Evolutionary conservation across 2,888 invertebrate species (phyloP).

Genomic region (Entomobrya proxima): DNA sequence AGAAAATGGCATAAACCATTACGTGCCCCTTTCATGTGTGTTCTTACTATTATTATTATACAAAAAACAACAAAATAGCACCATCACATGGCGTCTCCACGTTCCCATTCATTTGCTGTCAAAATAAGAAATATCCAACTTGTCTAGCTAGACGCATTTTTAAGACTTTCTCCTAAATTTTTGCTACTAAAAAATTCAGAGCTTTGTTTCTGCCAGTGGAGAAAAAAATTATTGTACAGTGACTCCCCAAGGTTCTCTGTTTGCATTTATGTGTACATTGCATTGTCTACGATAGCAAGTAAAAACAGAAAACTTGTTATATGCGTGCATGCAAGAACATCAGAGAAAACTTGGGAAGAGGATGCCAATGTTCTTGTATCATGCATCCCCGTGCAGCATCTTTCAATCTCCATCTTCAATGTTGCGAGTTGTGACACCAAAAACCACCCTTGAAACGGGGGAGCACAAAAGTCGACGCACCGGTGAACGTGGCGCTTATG

Average conservation of each 20-base stretch:
- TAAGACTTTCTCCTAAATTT: slow-evolving; percentile 72
- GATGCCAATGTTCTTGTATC: slow-evolving; percentile 8
- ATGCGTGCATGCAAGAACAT: slow-evolving; percentile 19
- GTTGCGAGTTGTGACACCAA: slow-evolving; percentile 56
- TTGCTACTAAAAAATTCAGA: slow-evolving; percentile 73
- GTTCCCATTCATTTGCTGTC: slow-evolving; percentile 65
- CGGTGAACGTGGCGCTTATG: slow-evolving; percentile 32
- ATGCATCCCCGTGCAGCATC: slow-evolving; percentile 34
- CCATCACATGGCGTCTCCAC: slow-evolving; percentile 9
- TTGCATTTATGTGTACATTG: slow-evolving; percentile 55
- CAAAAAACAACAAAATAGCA: slow-evolving; percentile 14
- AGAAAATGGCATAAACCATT: slow-evolving; percentile 48
- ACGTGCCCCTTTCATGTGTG: slow-evolving; percentile 12
- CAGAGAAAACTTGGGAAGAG: slow-evolving; percentile 34
- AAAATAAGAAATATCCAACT: slow-evolving; percentile 36
- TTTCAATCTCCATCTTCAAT: slow-evolving; percentile 36
- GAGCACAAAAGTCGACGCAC: slow-evolving; percentile 27
- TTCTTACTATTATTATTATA: slow-evolving; percentile 1
- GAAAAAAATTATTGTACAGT: slow-evolving; percentile 41
- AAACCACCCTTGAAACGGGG: slow-evolving; percentile 58
- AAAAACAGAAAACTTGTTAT: slow-evolving; percentile 10
- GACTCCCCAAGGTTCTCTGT: slow-evolving; percentile 59
- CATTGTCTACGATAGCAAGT: not conserved
- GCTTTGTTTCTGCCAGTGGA: slow-evolving; percentile 40
- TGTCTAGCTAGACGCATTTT: slow-evolving; percentile 67